Base-by-base conservation (phyloP, 2,113 vertebrate species). In the Orthonyx spaldingii region DNA sequence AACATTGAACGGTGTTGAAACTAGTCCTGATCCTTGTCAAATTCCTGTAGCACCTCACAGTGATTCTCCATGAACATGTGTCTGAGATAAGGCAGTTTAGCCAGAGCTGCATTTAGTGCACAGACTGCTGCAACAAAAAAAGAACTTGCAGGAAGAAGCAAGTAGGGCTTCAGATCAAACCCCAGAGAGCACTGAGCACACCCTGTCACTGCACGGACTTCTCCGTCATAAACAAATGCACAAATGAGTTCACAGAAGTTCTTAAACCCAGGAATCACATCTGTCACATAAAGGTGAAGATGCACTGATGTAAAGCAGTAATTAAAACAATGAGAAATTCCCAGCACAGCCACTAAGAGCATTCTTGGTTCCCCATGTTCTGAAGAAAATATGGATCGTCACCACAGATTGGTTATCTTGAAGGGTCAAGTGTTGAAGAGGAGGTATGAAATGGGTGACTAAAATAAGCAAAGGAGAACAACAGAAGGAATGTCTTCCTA, bases 361-460 rank as follows among this genome's bases (percentile, higher is more conserved):
- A 49, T 52, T 80, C 77, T 41, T 44, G 11, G n/a, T 82, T 74
- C 49, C 60, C 55, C 49, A 44, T 42, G 87, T 75, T 61, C 83
- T 92, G 56, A 93, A 84, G 89, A 79, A 92, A 92, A 92, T 27
- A 78, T 0, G 3, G 68, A 87, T 89, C 57, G 11, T 85, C 96
- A 82, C 79, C 90, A 90, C 95, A 97, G 96, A 96, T 72, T 94
- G 96, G 89, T 94, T 87, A 93, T 94, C 72, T 90, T 79, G 39
- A 95, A 87, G 69, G 96, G 94, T 97, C 96, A 97, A 94, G 86
- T 93, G 96, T 70, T 96, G 94, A 94, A 94, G 94, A 94, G 96
- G 96, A 90, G 94, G 93, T 96, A 96, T 82, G 96, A 96, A 97
- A 81, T 1, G 88, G 88, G 76, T 71, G 86, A 93, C 94, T 90